Conservation (phyloP, 2,888 invertebrate genomes). For the Petrolisthes cinctipes region DNA sequence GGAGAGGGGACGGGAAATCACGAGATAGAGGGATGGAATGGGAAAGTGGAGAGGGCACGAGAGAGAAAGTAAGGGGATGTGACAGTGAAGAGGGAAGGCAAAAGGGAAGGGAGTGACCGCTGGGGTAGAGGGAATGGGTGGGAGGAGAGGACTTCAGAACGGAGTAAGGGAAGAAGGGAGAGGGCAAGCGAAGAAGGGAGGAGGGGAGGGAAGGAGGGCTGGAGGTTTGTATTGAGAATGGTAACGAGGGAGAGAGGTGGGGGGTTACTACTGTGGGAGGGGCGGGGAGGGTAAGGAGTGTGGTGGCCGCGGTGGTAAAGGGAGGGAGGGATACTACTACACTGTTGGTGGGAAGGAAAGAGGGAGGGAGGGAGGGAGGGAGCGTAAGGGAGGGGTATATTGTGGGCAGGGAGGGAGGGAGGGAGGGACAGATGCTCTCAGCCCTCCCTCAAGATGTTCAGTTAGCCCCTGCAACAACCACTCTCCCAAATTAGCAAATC, state of each 20-base stretch:
- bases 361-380: neutral
- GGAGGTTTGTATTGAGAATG: neutral
- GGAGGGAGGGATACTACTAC: neutral
- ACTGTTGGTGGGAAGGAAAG: neutral
- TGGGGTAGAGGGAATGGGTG: neutral
- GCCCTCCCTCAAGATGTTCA: slow-evolving; percentile 35
- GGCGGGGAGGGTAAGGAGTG: neutral
- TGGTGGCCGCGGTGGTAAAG: neutral
- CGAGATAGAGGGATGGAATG: neutral
- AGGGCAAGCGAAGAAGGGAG: neutral
- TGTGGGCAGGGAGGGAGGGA: neutral
- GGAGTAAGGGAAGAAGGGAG: neutral
- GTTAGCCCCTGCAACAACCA: slow-evolving; percentile 12
- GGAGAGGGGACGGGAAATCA: neutral
- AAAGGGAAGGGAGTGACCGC: neutral
- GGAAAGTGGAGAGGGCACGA: neutral
- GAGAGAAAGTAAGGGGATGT: neutral
- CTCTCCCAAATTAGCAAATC: slow-evolving; percentile 11
- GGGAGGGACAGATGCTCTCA: neutral
- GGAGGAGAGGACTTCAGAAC: neutral
- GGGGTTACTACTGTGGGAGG: neutral
- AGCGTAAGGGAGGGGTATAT: too few relatives aligned
- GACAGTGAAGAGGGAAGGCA: neutral
- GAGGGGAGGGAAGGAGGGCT: slow-evolving; percentile 3
- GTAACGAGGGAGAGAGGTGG: neutral